Conservation (phyloP, 1,140 invertebrate genomes). For the Nebria ingens region DNA sequence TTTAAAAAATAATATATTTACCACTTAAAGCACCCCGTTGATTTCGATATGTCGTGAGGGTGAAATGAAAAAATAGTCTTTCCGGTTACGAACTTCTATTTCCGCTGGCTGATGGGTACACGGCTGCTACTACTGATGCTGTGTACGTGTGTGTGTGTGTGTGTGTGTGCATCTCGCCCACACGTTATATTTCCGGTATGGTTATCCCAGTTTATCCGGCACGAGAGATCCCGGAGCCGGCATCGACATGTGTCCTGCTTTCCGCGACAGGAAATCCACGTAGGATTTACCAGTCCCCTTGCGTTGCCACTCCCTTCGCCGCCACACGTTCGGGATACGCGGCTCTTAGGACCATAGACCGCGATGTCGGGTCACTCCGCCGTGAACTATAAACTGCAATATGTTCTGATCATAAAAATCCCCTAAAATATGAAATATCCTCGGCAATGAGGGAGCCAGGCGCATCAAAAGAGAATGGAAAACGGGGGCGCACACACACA, state of each 20-base stretch:
- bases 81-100: constrained; percentile 46
- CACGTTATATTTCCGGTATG: constrained; percentile 42
- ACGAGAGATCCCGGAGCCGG: constrained; percentile 21
- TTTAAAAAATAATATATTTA: neutral
- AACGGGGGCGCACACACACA: neutral
- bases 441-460: neutral
- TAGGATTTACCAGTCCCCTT: constrained; percentile 21
- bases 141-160: too few species aligned
- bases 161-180: constrained; percentile 30
- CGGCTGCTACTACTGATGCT: too few species aligned
- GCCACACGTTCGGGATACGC: too few species aligned
- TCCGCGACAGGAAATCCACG: constrained; percentile 23
- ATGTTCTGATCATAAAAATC: constrained; percentile 23
- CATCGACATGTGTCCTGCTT: constrained; percentile 33
- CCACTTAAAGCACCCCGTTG: constrained; percentile 15
- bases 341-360: too few species aligned
- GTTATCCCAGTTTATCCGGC: constrained; percentile 43
- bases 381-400: constrained; percentile 16
- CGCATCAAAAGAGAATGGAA: too few species aligned
- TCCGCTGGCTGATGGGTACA: constrained; percentile 30
- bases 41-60: constrained; percentile 25
- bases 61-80: constrained; percentile 40
- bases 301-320: constrained; percentile 15
- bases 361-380: constrained; percentile 5
- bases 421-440: constrained; percentile 18